Percentiles rank a stretch among this genome's conserved stretches.
phyloP scores from a whole-genome alignment of 2,797 vertebrate genomes.

The Anguilla pacifica region DNA sequence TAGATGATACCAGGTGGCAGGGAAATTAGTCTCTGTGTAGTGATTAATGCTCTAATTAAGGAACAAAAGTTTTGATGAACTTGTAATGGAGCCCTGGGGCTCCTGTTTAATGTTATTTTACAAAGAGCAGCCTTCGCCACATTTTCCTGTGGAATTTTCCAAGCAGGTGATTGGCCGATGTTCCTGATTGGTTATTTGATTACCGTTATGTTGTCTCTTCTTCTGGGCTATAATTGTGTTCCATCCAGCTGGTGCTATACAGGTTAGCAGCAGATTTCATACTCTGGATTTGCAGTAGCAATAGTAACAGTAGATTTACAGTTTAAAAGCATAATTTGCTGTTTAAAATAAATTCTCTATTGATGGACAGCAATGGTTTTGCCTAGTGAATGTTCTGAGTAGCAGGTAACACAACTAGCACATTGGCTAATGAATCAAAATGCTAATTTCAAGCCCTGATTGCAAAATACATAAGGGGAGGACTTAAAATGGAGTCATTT shows the following conservation, averaged over 20 bases:
- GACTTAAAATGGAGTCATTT: background rate
- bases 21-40: slow-evolving; percentile 10
- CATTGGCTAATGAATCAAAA: background rate
- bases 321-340: background rate
- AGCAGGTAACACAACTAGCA: background rate
- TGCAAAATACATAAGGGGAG: background rate
- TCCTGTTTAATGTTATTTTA: slow-evolving; percentile 15
- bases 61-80: slow-evolving; percentile 23
- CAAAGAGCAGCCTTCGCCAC: slow-evolving; percentile 10
- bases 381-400: background rate
- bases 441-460: background rate
- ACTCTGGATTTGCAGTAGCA: background rate
- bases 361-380: background rate
- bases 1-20: background rate
- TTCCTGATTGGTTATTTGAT: background rate
- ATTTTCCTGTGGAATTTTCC: slow-evolving; percentile 14
- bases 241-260: background rate
- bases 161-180: background rate
- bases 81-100: slow-evolving; percentile 4
- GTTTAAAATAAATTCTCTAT: background rate
- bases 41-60: slow-evolving; percentile 20
- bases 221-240: background rate
- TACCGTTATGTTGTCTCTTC: background rate
- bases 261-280: background rate
- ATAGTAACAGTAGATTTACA: background rate